Conservation (phyloP, 2,113 vertebrate species). For the Ploceus nigricollis region DNA sequence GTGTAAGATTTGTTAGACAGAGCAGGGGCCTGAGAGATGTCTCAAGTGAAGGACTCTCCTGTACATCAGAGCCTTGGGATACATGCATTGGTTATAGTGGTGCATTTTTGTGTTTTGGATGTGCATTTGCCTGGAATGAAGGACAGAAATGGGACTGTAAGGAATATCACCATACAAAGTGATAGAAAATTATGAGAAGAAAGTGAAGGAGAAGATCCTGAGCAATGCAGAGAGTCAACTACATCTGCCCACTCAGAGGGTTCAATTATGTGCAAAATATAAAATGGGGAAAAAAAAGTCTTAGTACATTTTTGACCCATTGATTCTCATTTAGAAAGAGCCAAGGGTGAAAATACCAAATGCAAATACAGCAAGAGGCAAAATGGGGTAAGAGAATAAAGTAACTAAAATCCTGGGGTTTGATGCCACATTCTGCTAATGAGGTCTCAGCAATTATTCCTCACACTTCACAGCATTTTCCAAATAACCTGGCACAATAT, state of each 20-base stretch:
- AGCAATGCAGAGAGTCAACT: neutral
- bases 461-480: neutral
- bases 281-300: neutral
- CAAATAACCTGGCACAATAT: neutral
- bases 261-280: neutral
- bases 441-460: neutral
- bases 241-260: neutral
- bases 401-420: neutral
- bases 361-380: neutral
- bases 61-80: neutral
- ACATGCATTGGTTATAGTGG: neutral
- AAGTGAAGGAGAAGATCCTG: neutral
- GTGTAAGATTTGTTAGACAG: neutral
- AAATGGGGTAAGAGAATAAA: neutral
- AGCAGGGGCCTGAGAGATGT: neutral
- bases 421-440: neutral
- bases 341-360: neutral
- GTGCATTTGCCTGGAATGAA: neutral
- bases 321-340: neutral
- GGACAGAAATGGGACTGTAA: neutral
- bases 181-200: neutral
- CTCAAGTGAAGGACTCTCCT: neutral
- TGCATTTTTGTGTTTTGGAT: accelerated
- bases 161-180: neutral
- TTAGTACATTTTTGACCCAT: neutral